Evolutionary conservation across 2,888 invertebrate genomes (phyloP).

Genomic region (Tetragnatha montana): DNA sequence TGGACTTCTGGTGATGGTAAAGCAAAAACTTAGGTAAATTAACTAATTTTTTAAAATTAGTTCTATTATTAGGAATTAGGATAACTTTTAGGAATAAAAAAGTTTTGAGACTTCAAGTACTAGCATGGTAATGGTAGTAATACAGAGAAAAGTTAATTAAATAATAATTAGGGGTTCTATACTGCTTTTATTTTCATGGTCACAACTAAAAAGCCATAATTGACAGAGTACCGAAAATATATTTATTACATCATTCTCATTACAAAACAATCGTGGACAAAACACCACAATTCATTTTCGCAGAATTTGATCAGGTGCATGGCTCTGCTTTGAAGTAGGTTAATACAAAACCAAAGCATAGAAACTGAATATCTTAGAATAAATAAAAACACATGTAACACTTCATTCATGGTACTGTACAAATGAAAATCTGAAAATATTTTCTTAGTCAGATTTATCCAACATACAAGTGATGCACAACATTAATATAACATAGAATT

Average conservation of each 20-base stretch:
- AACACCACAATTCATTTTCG: conserved; percentile 28
- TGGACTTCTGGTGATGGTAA: no score
- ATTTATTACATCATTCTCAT: conserved; percentile 65
- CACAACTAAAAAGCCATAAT: conserved; percentile 2
- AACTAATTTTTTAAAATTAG: no score
- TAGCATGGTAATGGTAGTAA: no score
- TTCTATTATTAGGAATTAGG: no score
- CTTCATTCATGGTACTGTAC: conserved; percentile 6
- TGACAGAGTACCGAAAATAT: conserved; percentile 61
- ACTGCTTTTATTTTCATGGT: neutral
- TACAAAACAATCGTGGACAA: conserved; percentile 52
- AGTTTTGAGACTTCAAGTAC: no score
- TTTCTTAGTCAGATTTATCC: conserved; percentile 25
- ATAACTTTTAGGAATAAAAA: no score
- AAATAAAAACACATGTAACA: neutral
- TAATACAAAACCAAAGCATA: conserved; percentile 11
- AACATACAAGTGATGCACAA: conserved; percentile 35
- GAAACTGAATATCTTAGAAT: neutral
- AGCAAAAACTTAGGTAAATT: no score
- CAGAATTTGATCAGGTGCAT: conserved; percentile 42
- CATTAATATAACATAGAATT: conserved; percentile 45
- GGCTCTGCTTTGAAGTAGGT: neutral
- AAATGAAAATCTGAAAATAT: conserved; percentile 51
- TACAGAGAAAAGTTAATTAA: no score
- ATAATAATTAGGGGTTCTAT: neutral